Conservation (phyloP, 1,140 invertebrate species). For the Palaemon carinicauda region DNA sequence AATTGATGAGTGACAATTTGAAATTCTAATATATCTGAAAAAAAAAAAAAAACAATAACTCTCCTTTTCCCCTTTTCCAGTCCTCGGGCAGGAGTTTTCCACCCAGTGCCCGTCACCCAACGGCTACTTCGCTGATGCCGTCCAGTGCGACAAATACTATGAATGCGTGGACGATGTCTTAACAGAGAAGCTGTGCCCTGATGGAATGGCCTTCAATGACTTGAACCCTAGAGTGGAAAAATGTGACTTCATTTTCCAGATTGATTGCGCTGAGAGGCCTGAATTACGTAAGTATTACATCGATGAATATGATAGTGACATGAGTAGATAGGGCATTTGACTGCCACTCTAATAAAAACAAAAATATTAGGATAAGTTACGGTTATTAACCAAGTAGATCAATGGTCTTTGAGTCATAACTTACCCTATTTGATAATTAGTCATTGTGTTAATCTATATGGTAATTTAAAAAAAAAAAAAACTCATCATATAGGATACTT, state of each 20-base stretch:
- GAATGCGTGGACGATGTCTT: slow-evolving; percentile 78
- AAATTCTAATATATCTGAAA: too few relatives aligned
- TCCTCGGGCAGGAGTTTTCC: slow-evolving; percentile 32
- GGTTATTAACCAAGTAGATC: too few relatives aligned
- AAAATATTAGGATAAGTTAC: too few relatives aligned
- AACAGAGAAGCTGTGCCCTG: slow-evolving; percentile 80
- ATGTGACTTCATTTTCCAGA: slow-evolving; percentile 79
- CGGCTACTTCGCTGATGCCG: slow-evolving; percentile 64
- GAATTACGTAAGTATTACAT: slow-evolving; percentile 84
- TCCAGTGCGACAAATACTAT: slow-evolving; percentile 79
- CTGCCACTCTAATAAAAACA: background rate
- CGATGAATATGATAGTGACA: background rate
- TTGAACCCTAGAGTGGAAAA: slow-evolving; percentile 84
- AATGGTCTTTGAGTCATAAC: too few relatives aligned
- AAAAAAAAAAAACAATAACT: too few relatives aligned
- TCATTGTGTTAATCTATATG: too few relatives aligned
- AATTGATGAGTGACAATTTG: too few relatives aligned
- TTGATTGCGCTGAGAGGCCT: slow-evolving; percentile 84
- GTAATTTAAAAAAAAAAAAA: too few relatives aligned
- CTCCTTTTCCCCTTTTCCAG: background rate
- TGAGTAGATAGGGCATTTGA: background rate
- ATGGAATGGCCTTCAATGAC: slow-evolving; percentile 86
- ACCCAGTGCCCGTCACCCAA: slow-evolving; percentile 64
- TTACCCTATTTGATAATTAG: too few relatives aligned
- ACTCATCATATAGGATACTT: too few relatives aligned